Evolutionary conservation across 37 sponge, comb jelly and placozoan species (phyloP), one percentile per base, ranked within the genome.

Genomic region (Amphimedon queenslandica): DNA sequence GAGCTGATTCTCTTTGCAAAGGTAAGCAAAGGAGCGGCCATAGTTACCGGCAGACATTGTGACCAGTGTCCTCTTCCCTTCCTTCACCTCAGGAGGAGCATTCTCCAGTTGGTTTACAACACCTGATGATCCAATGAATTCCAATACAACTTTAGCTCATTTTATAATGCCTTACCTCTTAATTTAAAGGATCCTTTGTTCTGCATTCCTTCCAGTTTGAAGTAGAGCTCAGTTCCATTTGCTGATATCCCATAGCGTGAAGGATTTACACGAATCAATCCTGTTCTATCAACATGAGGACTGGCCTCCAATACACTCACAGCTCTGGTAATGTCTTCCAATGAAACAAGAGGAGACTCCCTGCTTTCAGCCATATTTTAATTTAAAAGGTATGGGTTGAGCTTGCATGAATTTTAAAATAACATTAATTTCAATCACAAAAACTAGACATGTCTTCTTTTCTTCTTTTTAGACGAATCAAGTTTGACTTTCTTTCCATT

Each of bases 1-100:
- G 27, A 86, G 47, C 0, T 42, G 28, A 36, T 58, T 25, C 35
- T 64, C 64, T 2, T 35, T 47, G 47, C 78, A 78, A n/a, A 86
- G 51, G 32, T 80, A 73, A 28, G 87, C 68, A 37, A 86, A 80
- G 8, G 87, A 66, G 30, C 87, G 69, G 1, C 82, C 87, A 67
- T 71, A 86, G 58, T 86, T 86, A 8, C 87, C 87, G 13, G 70
- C 87, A 30, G 87, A 86, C 87, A 86, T 86, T 37, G 87, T 80
- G n/a, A 86, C 56, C 41, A 85, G 68, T 36, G 21, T 4, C 18
- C 66, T 36, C 0, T 71, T 35, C 4, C 87, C 87, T 18, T 61
- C 47, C 13, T 47, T 47, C 8, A 75, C 77, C 16, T 39, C 43
- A 10, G 5, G 6, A 37, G 77, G 77, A 10, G 41, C 70, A 37